Evolutionary conservation across 1,140 invertebrate species (phyloP), one percentile per base, ranked within the genome.

Genomic region (Microvelia longipes): DNA sequence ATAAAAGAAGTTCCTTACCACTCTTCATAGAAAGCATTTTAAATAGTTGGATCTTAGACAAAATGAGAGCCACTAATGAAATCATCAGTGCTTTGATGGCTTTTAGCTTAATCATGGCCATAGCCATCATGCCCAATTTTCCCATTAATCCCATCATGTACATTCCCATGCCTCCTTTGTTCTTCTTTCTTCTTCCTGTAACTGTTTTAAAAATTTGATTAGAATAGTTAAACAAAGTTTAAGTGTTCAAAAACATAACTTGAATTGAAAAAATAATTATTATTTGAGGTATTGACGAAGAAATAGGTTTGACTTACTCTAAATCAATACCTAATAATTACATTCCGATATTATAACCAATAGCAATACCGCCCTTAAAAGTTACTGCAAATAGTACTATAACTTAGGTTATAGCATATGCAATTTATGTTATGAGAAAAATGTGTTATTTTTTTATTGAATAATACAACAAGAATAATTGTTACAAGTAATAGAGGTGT

Each of bases 71-170:
- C 2, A 69, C 50, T 1, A 30, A 15, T 11, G 60, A 28, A 26
- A 72, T 68, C 63, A 72, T 64, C 1, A 72, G 50, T 15, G 71
- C 71, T 28, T 69, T 72, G 62, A 72, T 69, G 1, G 71, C 71
- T 29, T 72, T 72, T 65, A 72, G 69, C 35, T 72, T 72, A 66
- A 72, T 69, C 29, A 72, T 60, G 1, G 68, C 71, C 71, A 72
- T 72, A 11, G 50, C 1, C 71, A 72, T 67, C 71, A 72, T 72
- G 1, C 28, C 68, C 68, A 72, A 60, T 29, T 72, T 72, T 13
- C 71, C 71, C 63, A 69, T 69, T 50, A 70, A 35, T 19, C 29
- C 68, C 65, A 69, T 69, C 71, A 69, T 69, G 29, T 69, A 28
- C 71, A 72, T 72, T 24, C 64, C 66, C 71, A 72, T 69, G 1